Base-by-base conservation (phyloP, 2,113 vertebrate genomes). In the Leptodactylus fuscus region DNA sequence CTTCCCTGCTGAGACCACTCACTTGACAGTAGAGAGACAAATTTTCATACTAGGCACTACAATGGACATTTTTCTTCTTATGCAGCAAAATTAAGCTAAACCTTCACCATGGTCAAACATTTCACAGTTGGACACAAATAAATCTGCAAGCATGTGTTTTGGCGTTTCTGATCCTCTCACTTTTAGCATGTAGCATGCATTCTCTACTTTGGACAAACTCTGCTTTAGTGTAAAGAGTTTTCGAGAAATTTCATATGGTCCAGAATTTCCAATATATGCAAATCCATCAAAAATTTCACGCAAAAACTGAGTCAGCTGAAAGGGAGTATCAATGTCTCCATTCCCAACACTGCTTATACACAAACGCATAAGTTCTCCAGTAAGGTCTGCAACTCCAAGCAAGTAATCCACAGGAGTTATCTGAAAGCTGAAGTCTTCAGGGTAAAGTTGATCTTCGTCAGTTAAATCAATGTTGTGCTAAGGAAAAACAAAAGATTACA, bases 321-420 rank as follows among this genome's bases (percentile, higher is more conserved):
- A 99, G 24, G 98, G 98, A 0, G 97, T 99, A 91, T 98, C 97
- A 3, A 98, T 97, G 90, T 99, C 98, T 5, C 98, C 98, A 0
- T 98, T 98, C 0, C 98, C 97, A 65, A 98, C 97, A 0, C 98
- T 99, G 93, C 94, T 96, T 87, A 99, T 99, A 84, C 98, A 99
- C 93, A 99, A 94, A 1, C 98, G 92, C 98, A 99, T 99, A 88
- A 99, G 91, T 91, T 99, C 98, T 18, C 98, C 98, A 0, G 97
- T 99, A 36, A 99, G 91, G 87, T 99, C 98, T 0, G 98, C 98
- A 89, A 99, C 95, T 16, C 98, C 98, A 85, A 99, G 93, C 79
- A 99, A 94, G 93, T 99, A 99, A 91, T 99, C 98, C 0, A 97
- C 95, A 0, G 97, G 96, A 0, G 96, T 97, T 62, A 99, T 94